Evolutionary conservation across 2,113 vertebrate genomes (phyloP).

Genomic region (Natator depressus): DNA sequence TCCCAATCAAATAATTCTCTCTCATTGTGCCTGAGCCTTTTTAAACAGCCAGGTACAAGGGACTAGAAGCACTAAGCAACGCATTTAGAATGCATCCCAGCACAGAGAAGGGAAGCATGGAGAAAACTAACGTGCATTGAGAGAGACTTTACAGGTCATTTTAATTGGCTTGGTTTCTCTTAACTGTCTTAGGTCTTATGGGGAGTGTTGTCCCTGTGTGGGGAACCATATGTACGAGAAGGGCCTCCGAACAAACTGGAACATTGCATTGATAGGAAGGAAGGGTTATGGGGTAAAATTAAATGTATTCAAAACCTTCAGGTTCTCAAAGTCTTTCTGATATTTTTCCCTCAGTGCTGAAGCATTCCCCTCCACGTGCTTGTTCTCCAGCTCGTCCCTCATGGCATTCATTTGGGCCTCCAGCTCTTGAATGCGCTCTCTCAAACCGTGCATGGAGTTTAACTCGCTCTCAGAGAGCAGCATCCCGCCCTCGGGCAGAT

Average conservation of each 20-base stretch:
- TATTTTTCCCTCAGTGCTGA: constrained; percentile 92
- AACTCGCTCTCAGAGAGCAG: constrained; percentile 9
- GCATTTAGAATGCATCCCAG: constrained; percentile 27
- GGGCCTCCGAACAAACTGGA: background rate
- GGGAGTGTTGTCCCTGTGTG: rapidly evolving
- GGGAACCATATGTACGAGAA: rapidly evolving
- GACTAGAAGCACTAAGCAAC: background rate
- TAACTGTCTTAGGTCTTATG: rapidly evolving
- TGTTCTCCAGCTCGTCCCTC: constrained; percentile 92
- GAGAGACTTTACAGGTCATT: background rate
- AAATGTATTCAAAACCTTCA: constrained; percentile 87
- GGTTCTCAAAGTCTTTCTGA: constrained; percentile 97
- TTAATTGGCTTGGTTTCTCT: background rate
- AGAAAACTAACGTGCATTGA: background rate
- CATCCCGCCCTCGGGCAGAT: constrained; percentile 29
- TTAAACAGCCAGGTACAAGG: background rate
- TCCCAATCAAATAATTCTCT: background rate
- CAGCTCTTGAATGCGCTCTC: constrained; percentile 91
- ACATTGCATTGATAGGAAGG: constrained; percentile 15
- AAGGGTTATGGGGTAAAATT: background rate
- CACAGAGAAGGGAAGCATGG: background rate
- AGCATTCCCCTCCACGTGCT: constrained; percentile 85
- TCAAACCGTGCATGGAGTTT: constrained; percentile 84
- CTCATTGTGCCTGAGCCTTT: background rate
- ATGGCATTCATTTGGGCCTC: constrained; percentile 92